These are phyloP conservation scores for Magallana nippona DNA, from an alignment of 2,888 invertebrate genomes.

Conservation along the genomic window DNA sequence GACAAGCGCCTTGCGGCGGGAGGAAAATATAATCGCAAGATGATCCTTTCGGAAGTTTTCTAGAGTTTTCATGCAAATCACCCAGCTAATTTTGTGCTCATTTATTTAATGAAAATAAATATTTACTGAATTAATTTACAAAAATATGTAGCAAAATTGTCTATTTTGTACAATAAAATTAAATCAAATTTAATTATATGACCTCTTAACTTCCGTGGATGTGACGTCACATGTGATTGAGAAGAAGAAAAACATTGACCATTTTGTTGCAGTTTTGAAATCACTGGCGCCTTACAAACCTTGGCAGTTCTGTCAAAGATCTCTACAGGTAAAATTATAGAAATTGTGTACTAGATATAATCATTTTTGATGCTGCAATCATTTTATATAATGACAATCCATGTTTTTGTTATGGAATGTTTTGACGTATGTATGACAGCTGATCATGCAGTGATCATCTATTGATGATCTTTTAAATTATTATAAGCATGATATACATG, in stretches of 20 bases:
- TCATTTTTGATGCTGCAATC: not conserved
- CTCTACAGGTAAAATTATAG: not conserved
- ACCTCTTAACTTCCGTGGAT: not conserved
- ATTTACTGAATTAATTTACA: not conserved
- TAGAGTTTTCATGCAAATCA: not conserved
- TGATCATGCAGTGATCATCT: not conserved
- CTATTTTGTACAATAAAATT: no score
- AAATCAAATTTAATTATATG: not conserved
- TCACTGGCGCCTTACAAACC: not conserved
- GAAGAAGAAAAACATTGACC: slow-evolving; percentile 25
- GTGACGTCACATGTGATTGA: slow-evolving; percentile 17
- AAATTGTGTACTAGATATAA: not conserved
- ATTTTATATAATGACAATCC: not conserved
- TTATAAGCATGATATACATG: no score
- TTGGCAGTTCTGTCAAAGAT: slow-evolving; percentile 5
- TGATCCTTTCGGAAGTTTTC: slow-evolving; percentile 2
- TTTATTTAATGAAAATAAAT: not conserved
- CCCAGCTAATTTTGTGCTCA: not conserved
- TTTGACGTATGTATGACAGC: slow-evolving; percentile 29
- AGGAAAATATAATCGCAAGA: slow-evolving; percentile 1
- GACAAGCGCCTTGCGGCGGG: slow-evolving; percentile 27
- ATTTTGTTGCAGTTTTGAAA: not conserved
- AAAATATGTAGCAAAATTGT: not conserved
- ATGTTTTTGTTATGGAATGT: not conserved
- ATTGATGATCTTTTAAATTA: no score